These are phyloP conservation scores for Procambarus clarkii DNA, from an alignment of 1,140 invertebrate genomes.

Conservation along the genomic window DNA sequence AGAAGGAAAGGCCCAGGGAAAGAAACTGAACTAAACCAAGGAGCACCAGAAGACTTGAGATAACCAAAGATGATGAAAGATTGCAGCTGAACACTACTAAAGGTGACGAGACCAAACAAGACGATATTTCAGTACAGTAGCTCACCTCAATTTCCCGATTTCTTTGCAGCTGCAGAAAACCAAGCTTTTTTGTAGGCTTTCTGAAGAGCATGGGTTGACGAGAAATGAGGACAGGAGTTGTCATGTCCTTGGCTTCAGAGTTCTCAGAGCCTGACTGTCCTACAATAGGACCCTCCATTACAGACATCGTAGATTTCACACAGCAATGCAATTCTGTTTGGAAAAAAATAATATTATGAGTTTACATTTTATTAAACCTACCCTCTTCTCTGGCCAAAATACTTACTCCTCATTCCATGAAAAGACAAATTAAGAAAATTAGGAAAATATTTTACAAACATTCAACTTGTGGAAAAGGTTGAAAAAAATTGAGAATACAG, in stretches of 20 bases:
- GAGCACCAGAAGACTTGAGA: not conserved
- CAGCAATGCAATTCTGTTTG: not conserved
- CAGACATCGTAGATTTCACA: not conserved
- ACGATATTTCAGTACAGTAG: not conserved
- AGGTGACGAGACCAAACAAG: not conserved
- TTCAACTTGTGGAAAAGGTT: too few relatives aligned
- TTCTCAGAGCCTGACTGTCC: not conserved
- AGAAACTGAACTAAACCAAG: too few relatives aligned
- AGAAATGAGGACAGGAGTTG: not conserved
- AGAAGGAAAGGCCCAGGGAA: too few relatives aligned
- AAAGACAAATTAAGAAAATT: too few relatives aligned
- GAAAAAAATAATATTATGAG: not conserved
- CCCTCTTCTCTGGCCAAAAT: not conserved
- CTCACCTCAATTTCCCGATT: constrained; percentile 49
- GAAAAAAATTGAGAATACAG: too few relatives aligned
- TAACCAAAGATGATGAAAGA: not conserved
- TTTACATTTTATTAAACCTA: not conserved
- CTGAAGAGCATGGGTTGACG: constrained; percentile 16
- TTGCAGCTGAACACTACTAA: too few relatives aligned
- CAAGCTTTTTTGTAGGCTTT: constrained; percentile 17
- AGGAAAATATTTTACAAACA: too few relatives aligned
- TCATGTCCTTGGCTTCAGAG: not conserved
- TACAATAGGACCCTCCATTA: not conserved
- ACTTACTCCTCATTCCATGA: not conserved
- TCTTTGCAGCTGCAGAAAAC: constrained; percentile 46